Evolutionary conservation across 1,140 invertebrate species (phyloP).

Genomic region (Drosophila lacteicornis): DNA sequence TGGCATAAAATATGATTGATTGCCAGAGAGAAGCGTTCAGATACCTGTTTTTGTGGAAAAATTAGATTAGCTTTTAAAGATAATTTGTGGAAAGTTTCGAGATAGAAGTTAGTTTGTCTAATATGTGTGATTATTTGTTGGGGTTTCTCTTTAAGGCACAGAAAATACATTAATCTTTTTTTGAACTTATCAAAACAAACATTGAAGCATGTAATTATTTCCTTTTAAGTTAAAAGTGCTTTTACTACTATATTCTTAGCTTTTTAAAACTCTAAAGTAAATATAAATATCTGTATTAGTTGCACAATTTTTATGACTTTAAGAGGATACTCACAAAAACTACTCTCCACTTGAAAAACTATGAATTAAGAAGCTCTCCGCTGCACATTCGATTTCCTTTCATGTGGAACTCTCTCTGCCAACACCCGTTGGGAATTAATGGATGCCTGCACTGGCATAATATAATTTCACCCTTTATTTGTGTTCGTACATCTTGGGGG

Average conservation of each 20-base stretch:
- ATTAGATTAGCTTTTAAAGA: conserved; percentile 1
- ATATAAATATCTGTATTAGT: not conserved
- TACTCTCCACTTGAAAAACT: conserved; percentile 24
- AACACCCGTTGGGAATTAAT: conserved; percentile 18
- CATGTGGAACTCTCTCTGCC: conserved; percentile 13
- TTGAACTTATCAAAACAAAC: too few species aligned
- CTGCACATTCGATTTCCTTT: conserved; percentile 15
- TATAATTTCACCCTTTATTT: conserved; percentile 58
- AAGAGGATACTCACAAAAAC: not conserved
- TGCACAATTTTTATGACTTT: not conserved
- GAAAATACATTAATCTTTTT: not conserved
- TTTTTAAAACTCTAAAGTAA: not conserved
- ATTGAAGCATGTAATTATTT: too few species aligned
- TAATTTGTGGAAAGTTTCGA: not conserved
- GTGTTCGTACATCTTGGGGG: conserved; percentile 15
- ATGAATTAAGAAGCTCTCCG: conserved; percentile 8
- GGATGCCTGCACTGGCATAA: conserved; percentile 62
- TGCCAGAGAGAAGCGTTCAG: conserved; percentile 2
- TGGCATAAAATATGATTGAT: conserved; percentile 40
- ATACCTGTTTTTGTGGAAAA: conserved; percentile 1
- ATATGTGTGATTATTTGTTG: not conserved
- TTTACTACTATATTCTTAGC: not conserved
- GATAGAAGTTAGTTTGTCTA: not conserved
- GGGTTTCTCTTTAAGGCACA: not conserved
- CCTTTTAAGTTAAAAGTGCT: too few species aligned